A percentile compares a stretch with the other conserved stretches of the same genome.
Evolutionary conservation across 2,113 vertebrate species (phyloP).

Genomic region (Ptilonorhynchus violaceus): DNA sequence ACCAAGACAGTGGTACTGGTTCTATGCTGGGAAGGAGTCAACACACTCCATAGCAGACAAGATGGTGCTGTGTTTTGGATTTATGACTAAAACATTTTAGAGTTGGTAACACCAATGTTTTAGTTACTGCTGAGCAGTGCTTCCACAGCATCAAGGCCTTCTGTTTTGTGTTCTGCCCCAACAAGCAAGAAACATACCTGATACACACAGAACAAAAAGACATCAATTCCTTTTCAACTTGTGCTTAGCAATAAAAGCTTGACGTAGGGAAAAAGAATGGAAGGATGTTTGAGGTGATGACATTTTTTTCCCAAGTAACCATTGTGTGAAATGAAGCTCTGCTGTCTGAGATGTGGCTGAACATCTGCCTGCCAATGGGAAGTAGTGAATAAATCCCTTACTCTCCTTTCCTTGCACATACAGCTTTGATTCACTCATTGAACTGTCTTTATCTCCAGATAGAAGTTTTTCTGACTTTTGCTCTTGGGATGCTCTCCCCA

Average conservation of each 20-base stretch:
- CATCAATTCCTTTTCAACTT: background rate
- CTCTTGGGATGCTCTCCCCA: background rate
- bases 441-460: background rate
- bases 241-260: background rate
- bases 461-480: background rate
- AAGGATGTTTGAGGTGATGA: background rate
- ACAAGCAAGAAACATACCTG: background rate
- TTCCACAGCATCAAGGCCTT: background rate
- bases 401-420: background rate
- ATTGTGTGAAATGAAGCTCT: background rate
- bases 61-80: background rate
- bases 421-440: background rate
- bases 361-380: accelerated
- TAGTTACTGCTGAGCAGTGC: background rate
- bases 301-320: background rate
- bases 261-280: background rate
- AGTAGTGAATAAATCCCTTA: background rate
- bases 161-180: background rate
- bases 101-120: background rate
- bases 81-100: background rate
- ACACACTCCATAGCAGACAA: background rate
- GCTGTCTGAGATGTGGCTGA: background rate
- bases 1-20: background rate
- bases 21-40: background rate
- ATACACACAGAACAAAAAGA: background rate